Evolutionary conservation across 2,888 invertebrate genomes (phyloP), one percentile per base, ranked within the genome.

Genomic region (Synanthedon andrenaeformis): DNA sequence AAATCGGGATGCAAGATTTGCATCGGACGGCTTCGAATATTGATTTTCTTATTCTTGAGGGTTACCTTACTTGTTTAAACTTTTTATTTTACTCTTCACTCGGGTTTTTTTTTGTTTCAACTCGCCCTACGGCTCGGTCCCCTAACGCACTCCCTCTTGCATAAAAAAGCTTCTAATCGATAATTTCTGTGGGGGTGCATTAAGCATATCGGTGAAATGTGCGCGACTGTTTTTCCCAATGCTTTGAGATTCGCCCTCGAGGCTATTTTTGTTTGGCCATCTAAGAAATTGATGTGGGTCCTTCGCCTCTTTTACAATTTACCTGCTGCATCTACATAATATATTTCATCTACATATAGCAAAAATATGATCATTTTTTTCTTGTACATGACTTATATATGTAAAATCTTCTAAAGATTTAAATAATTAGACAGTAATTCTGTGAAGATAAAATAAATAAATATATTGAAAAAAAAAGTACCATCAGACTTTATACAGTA

Each of bases 101-200:
- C 80, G 72, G 74, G 82, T 85, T 87, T 87, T 85, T 87, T 87
- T 87, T 87, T 87, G 87, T 87, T 87, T 87, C 87, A 85, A 78
- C 79, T 79, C 85, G 76, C 86, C 86, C 83, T 72, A 72, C 67
- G 76, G 75, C 67, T 64, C 67, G 67, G 76, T 76, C 86, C 86
- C 87, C 81, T 74, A 58, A 77, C 76, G 79, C 71, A 79, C 66
- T 81, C 86, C 84, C 87, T 87, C 87, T 87, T 87, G 87, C 87
- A 87, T 87, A 87, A 87, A 87, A 87, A 87, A 87, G 87, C 85
- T 83, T 82, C 86, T 87, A 87, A 87, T 87, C 87, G 87, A 87
- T 87, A 87, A 87, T 87, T 87, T 87, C 82, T 87, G 84, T 87
- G 87, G 87, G 84, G 86, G 87, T 86, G 87, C 87, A 87, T 87